These are phyloP conservation scores for Helobdella robusta DNA, from an alignment of 2,888 invertebrate species.

Conservation along the genomic window DNA sequence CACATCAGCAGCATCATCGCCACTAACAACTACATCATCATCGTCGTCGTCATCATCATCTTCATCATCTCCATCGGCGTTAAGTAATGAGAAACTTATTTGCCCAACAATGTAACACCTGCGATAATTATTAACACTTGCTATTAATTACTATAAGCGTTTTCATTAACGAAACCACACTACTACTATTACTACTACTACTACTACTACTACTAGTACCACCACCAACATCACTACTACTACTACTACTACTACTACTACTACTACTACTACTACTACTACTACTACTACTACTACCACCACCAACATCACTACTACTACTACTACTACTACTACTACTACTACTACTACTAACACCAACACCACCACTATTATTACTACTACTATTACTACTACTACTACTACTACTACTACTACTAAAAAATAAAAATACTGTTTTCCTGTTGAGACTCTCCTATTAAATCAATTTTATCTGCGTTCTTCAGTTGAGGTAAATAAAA, in stretches of 20 bases:
- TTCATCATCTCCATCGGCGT: too few relatives aligned
- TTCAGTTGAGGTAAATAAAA: too few relatives aligned
- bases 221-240: neutral
- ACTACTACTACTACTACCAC: neutral
- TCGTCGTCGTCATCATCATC: too few relatives aligned
- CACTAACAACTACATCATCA: too few relatives aligned
- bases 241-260: neutral
- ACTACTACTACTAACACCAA: too few relatives aligned
- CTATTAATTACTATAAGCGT: neutral
- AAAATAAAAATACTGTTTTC: too few relatives aligned
- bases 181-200: neutral
- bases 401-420: constrained; percentile 16
- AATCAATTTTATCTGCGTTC: too few relatives aligned
- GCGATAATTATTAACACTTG: neutral
- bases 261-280: neutral
- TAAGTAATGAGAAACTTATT: too few relatives aligned
- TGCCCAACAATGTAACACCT: too few relatives aligned
- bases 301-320: neutral
- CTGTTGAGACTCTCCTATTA: too few relatives aligned
- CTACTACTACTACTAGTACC: neutral
- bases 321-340: neutral
- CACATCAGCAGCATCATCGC: too few relatives aligned
- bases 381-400: constrained; percentile 15
- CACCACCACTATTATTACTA: constrained; percentile 11
- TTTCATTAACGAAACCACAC: too few relatives aligned